phyloP scores from a whole-genome alignment of 2,797 vertebrate genomes.

The Peromyscus attwateri region DNA sequence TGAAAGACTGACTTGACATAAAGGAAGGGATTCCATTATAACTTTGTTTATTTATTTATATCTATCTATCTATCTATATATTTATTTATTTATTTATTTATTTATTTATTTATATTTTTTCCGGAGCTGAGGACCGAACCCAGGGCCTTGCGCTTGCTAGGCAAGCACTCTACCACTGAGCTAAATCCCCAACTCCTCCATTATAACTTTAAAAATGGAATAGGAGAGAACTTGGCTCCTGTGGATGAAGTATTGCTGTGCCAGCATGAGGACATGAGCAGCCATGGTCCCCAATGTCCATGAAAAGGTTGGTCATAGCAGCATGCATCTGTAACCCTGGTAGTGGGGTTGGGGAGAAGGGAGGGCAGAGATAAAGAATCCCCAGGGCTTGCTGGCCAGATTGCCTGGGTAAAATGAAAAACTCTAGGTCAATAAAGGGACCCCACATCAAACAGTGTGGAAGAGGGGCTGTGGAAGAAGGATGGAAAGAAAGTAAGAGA shows the following conservation, averaged over 20 bases:
- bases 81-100: no score
- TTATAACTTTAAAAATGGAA: not conserved
- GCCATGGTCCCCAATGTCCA: not conserved
- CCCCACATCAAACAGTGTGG: not conserved
- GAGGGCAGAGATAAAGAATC: no score
- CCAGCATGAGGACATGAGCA: not conserved
- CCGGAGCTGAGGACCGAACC: no score
- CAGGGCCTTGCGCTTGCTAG: no score
- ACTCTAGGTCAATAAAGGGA: not conserved
- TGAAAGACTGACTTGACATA: constrained; percentile 6
- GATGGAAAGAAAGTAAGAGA: not conserved
- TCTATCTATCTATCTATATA: no score
- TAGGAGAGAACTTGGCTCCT: not conserved
- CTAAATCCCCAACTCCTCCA: not conserved
- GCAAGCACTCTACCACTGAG: no score
- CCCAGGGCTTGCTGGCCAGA: not conserved
- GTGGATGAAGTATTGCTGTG: not conserved
- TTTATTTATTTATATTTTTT: no score
- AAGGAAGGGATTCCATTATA: not conserved
- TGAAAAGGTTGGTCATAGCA: not conserved
- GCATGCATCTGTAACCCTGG: not conserved
- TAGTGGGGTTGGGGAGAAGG: not conserved
- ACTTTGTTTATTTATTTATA: not conserved
- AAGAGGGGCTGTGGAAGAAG: not conserved
- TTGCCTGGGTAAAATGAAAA: not conserved